Percentiles rank a stretch among this genome's conserved stretches.
phyloP scores from a whole-genome alignment of 2,888 invertebrate genomes.

The Heteromyza rotundicornis region DNA sequence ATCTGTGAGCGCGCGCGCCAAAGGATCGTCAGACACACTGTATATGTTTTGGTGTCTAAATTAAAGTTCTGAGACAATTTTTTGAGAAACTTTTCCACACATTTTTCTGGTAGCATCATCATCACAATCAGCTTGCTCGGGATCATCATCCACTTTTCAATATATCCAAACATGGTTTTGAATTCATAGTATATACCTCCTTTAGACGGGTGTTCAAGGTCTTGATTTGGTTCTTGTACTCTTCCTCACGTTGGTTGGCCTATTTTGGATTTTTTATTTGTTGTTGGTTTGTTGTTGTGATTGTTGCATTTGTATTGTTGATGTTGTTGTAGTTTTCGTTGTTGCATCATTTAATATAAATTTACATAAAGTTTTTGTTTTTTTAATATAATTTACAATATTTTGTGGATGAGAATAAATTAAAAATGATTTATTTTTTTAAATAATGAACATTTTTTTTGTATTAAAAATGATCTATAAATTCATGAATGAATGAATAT shows the following conservation, averaged over 20 bases:
- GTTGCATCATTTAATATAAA: constrained; percentile 16
- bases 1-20: too few species aligned
- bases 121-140: too few species aligned
- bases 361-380: background rate
- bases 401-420: constrained; percentile 8
- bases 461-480: background rate
- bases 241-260: constrained; percentile 99
- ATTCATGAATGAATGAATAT: background rate
- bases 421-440: background rate
- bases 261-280: constrained; percentile 60
- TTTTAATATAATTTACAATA: too few species aligned
- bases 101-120: too few species aligned
- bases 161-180: background rate
- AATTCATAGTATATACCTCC: constrained; percentile 75
- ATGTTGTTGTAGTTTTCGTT: constrained; percentile 24
- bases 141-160: background rate
- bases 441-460: background rate
- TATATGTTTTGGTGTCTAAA: too few species aligned
- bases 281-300: constrained; percentile 45
- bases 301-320: constrained; percentile 44
- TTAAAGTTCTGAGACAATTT: too few species aligned
- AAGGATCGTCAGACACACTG: too few species aligned
- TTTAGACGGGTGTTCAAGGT: constrained; percentile 97
- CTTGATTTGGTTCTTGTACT: constrained; percentile 99
- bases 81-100: background rate